Evolutionary conservation across 2,797 vertebrate species (phyloP).

Genomic region (Enteromius treurensis): DNA sequence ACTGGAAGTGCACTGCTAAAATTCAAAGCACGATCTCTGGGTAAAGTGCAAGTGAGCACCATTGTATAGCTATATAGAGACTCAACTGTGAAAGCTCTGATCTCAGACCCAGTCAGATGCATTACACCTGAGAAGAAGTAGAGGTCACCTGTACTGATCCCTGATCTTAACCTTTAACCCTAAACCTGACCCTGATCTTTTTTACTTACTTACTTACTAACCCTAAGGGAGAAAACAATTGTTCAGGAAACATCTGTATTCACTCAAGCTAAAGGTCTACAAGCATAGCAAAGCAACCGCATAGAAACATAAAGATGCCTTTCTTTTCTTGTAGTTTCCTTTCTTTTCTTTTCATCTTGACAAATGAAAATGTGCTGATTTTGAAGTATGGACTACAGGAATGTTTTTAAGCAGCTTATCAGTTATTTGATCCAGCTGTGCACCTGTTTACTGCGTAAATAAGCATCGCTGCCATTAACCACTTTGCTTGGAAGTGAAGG

Average conservation of each 20-base stretch:
- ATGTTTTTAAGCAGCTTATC: constrained; percentile 64
- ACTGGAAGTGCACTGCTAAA: background rate
- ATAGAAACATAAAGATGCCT: constrained; percentile 37
- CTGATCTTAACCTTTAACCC: constrained; percentile 27
- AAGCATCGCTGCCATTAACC: constrained; percentile 51
- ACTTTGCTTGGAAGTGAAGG: constrained; percentile 29
- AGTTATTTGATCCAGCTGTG: constrained; percentile 59
- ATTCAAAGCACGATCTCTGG: background rate
- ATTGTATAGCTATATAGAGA: constrained; percentile 3
- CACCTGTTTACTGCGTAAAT: constrained; percentile 60
- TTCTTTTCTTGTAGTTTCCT: constrained; percentile 17
- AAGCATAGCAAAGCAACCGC: background rate
- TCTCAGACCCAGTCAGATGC: constrained; percentile 7
- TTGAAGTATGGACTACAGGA: constrained; percentile 55
- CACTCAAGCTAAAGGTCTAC: background rate
- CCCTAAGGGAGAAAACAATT: constrained; percentile 24
- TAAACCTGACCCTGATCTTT: constrained; percentile 6
- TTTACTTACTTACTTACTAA: too few species aligned
- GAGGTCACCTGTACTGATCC: constrained; percentile 7
- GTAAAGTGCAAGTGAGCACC: background rate
- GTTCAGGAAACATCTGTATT: constrained; percentile 15
- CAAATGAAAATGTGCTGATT: constrained; percentile 62
- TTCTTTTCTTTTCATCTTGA: constrained; percentile 8
- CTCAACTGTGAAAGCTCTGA: background rate
- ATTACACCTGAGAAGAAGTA: constrained; percentile 11